phyloP scores from a whole-genome alignment of 1,140 invertebrate species.

The Drosophila miranda region DNA sequence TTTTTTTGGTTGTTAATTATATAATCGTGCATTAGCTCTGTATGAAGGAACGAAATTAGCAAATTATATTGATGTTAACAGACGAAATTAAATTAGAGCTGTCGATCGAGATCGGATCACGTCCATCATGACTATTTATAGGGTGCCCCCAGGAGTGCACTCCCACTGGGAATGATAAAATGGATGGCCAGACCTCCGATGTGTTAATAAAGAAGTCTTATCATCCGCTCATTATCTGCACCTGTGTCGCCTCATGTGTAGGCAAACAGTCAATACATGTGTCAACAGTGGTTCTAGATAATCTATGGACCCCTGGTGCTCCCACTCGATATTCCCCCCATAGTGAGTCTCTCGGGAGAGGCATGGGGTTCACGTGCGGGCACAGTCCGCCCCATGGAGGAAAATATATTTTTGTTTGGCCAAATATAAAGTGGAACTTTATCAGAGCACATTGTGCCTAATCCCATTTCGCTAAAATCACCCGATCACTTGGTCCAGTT shows the following conservation, averaged over 20 bases:
- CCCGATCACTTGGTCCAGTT: conserved; percentile 22
- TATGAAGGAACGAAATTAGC: conserved; percentile 29
- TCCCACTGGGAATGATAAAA: conserved; percentile 45
- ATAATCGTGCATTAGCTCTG: conserved; percentile 27
- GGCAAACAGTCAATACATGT: conserved; percentile 45
- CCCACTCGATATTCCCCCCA: neutral
- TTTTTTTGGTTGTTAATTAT: conserved; percentile 1
- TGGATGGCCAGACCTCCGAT: conserved; percentile 19
- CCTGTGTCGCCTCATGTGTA: conserved; percentile 33
- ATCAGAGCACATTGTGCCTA: conserved; percentile 2
- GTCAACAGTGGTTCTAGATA: conserved; percentile 37
- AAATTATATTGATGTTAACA: conserved; percentile 41
- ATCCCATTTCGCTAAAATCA: conserved; percentile 12
- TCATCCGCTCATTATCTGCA: conserved; percentile 48
- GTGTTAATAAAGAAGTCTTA: conserved; percentile 56
- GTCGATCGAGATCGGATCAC: conserved; percentile 11
- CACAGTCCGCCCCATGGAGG: too few species aligned
- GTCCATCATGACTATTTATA: conserved; percentile 24
- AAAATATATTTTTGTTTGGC: conserved; percentile 21
- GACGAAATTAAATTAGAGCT: conserved; percentile 38
- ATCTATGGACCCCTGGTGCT: conserved; percentile 6
- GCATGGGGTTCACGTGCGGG: conserved; percentile 34
- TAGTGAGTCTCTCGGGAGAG: neutral
- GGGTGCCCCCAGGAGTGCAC: conserved; percentile 30
- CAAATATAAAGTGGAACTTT: conserved; percentile 25